Base-by-base conservation (phyloP, 1,140 invertebrate species). In the Eubasilissa regina region DNA sequence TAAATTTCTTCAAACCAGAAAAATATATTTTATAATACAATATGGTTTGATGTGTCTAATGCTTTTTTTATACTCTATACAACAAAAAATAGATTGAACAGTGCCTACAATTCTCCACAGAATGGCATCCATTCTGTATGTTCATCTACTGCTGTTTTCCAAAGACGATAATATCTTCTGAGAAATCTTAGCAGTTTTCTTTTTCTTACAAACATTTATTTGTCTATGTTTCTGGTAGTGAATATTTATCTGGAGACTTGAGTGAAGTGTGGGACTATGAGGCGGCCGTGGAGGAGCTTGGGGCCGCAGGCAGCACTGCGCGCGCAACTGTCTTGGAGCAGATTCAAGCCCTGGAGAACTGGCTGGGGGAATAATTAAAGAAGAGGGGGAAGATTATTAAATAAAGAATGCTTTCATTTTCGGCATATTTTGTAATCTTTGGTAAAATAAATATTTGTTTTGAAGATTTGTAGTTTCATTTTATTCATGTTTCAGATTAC, bases 261-360 rank as follows among this genome's bases (percentile, higher is more conserved):
- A 75, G 83, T 13, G 82, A 86, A 70, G 84, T 92, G 19, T 92
- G 91, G 87, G 89, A 91, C 45, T 92, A 91, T 84, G 88, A 90
- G 83, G 86, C 86, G 4, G 92, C 91, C 75, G 90, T 92, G 25
- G 91, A 92, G 83, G 91, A 92, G 79, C 92, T 92, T 83, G 86
- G 87, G 68, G 87, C 86, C 13, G 80, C 84, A 0, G 92, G 91
- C 11, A 91, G 92, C 13, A 92, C 91, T 0, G 82, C 87, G 3
- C 81, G 79, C 21, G 47, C 53, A 3, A 83, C 88, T 11, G 87
- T 89, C 0, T 10, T 82, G 13, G 48, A 86, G 0, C 88, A 89
- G 80, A 81, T 89, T 7, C 53, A 83, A 8, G 7, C 64, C 10
- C 35, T 83, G 11, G 25, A 81, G 47, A 64, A 66, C 6, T 83